These are phyloP conservation scores for Lymantria monacha DNA, from an alignment of 2,888 invertebrate genomes.

Conservation along the genomic window DNA sequence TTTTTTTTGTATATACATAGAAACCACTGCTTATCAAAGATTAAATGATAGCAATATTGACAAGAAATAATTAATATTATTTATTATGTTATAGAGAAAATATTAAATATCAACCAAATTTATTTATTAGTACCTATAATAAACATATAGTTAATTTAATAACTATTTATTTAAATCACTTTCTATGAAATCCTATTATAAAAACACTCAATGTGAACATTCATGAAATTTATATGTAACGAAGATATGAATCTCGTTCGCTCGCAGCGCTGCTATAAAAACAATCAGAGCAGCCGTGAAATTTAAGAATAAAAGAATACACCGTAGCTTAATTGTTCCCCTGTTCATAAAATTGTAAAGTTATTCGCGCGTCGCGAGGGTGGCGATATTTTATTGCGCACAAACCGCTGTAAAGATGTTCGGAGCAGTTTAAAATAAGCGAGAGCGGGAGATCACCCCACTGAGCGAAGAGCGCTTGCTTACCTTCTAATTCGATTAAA, in stretches of 20 bases:
- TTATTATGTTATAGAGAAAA: too few species aligned
- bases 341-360: constrained; percentile 81
- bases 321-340: constrained; percentile 78
- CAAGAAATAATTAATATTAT: too few species aligned
- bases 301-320: constrained; percentile 75
- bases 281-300: constrained; percentile 72
- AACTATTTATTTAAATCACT: too few species aligned
- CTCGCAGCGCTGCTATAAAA: constrained; percentile 61
- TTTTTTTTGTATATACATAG: too few species aligned
- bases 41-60: too few species aligned
- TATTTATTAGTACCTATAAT: too few species aligned
- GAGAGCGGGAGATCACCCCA: constrained; percentile 49
- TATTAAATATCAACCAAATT: too few species aligned
- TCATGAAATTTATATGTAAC: constrained; percentile 78
- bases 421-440: constrained; percentile 78
- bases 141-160: too few species aligned
- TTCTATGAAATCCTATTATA: too few species aligned
- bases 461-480: constrained; percentile 39
- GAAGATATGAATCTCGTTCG: constrained; percentile 69
- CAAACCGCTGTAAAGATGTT: constrained; percentile 82
- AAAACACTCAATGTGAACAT: constrained; percentile 42
- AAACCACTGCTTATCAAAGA: too few species aligned
- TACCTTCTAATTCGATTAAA: constrained; percentile 81
- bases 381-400: constrained; percentile 78
- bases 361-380: constrained; percentile 73